Evolutionary conservation across 2,113 vertebrate genomes (phyloP).

Genomic region (Xiphophorus maculatus): DNA sequence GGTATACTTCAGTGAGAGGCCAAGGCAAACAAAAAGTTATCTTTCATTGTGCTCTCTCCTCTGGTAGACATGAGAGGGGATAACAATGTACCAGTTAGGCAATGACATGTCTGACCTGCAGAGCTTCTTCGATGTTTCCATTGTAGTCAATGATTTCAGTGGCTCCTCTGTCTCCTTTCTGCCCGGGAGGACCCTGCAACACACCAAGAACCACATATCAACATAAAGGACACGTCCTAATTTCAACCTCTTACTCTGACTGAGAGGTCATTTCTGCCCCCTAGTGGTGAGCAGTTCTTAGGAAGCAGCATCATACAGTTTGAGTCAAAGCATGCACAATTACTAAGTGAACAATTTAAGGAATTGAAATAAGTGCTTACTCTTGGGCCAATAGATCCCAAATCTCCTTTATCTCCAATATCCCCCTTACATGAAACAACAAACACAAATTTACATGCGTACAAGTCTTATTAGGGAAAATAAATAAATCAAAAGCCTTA

Average conservation of each 20-base stretch:
- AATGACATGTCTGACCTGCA: constrained; percentile 85
- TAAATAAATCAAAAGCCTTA: too few relatives aligned
- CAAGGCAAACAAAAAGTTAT: not conserved
- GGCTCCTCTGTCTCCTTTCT: constrained; percentile 94
- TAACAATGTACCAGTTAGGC: not conserved
- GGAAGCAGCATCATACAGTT: not conserved
- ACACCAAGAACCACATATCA: constrained; percentile 10
- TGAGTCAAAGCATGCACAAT: not conserved
- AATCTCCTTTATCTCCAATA: constrained; percentile 89
- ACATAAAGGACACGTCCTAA: too few relatives aligned
- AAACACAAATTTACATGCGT: not conserved
- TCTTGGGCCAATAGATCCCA: constrained; percentile 84
- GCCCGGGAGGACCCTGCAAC: constrained; percentile 91
- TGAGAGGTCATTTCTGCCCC: constrained; percentile 29
- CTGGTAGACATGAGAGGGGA: not conserved
- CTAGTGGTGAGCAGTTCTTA: constrained; percentile 33
- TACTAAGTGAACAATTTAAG: not conserved
- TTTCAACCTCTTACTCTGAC: too few relatives aligned
- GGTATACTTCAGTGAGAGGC: fast-evolving
- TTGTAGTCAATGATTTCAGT: constrained; percentile 99
- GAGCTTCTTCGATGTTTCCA: constrained; percentile 96
- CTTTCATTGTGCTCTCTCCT: not conserved
- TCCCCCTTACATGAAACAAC: constrained; percentile 84
- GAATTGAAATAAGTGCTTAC: constrained; percentile 67
- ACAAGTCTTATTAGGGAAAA: too few relatives aligned